Percentiles rank a stretch among this genome's conserved stretches.
Evolutionary conservation across 2,888 invertebrate species (phyloP).

Genomic region (Lepidonotus clava): DNA sequence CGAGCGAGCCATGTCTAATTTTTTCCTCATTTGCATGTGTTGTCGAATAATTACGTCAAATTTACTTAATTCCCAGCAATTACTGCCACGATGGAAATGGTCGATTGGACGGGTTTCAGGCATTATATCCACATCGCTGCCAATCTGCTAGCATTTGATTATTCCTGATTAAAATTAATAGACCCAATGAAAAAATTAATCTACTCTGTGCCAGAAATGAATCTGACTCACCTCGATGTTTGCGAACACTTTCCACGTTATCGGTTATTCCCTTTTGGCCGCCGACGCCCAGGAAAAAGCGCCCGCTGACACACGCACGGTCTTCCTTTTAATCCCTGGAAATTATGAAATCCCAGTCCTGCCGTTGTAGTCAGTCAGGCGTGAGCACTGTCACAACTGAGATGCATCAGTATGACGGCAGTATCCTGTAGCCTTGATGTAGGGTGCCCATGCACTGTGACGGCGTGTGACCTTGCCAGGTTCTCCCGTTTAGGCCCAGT

Average conservation of each 20-base stretch:
- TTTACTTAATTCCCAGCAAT: constrained; percentile 23
- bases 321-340: too few species aligned
- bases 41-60: constrained; percentile 24
- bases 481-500: too few species aligned
- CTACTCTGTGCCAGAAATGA: not conserved
- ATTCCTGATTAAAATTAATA: constrained; percentile 31
- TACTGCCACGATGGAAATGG: not conserved
- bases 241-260: not conserved
- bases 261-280: not conserved
- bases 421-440: too few species aligned
- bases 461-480: too few species aligned
- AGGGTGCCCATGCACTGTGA: too few species aligned
- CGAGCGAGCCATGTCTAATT: too few species aligned
- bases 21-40: constrained; percentile 11
- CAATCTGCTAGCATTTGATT: constrained; percentile 20
- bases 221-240: not conserved
- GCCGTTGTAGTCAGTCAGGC: too few species aligned
- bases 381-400: too few species aligned
- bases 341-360: too few species aligned
- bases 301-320: too few species aligned
- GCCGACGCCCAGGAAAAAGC: too few species aligned
- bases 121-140: constrained; percentile 27
- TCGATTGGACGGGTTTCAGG: not conserved
- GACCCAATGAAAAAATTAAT: constrained; percentile 4
- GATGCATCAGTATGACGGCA: too few species aligned